Evolutionary conservation across 2,888 invertebrate genomes (phyloP).

Genomic region (Lycophotia porphyrea): DNA sequence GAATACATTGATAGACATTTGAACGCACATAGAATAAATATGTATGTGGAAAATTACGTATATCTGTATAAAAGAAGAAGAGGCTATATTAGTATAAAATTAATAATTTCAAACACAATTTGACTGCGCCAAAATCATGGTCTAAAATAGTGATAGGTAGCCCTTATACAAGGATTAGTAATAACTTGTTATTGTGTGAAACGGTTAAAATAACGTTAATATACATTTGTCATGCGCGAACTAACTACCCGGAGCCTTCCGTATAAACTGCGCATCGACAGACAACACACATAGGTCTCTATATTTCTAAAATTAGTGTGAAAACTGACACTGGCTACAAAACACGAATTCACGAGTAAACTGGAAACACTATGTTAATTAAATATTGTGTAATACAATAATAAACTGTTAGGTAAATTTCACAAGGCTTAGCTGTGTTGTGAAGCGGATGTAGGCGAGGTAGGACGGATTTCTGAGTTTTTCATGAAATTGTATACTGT

Average conservation of each 20-base stretch:
- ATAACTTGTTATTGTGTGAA: neutral
- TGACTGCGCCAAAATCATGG: neutral
- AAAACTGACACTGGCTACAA: constrained; percentile 76
- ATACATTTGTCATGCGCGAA: neutral
- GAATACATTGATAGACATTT: neutral
- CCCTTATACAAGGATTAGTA: neutral
- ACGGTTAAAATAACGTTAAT: neutral
- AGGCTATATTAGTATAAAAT: too few species aligned
- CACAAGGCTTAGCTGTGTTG: neutral
- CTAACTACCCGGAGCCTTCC: constrained; percentile 62
- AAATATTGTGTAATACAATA: constrained; percentile 58
- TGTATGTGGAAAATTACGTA: too few species aligned
- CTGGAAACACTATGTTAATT: constrained; percentile 70
- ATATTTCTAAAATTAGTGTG: constrained; percentile 77
- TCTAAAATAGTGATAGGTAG: neutral
- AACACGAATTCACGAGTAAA: constrained; percentile 78
- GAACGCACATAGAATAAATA: neutral
- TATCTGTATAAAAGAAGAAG: too few species aligned
- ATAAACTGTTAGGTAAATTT: constrained; percentile 45
- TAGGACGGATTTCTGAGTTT: neutral
- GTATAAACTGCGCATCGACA: constrained; percentile 59
- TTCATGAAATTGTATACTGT: neutral
- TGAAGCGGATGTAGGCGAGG: constrained; percentile 6
- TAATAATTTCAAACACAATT: neutral
- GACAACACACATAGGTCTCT: constrained; percentile 44